Evolutionary conservation across 53 echinoderm and acorn worm genomes (phyloP), one percentile per base, ranked within the genome.

Genomic region (Holothuria scabra): DNA sequence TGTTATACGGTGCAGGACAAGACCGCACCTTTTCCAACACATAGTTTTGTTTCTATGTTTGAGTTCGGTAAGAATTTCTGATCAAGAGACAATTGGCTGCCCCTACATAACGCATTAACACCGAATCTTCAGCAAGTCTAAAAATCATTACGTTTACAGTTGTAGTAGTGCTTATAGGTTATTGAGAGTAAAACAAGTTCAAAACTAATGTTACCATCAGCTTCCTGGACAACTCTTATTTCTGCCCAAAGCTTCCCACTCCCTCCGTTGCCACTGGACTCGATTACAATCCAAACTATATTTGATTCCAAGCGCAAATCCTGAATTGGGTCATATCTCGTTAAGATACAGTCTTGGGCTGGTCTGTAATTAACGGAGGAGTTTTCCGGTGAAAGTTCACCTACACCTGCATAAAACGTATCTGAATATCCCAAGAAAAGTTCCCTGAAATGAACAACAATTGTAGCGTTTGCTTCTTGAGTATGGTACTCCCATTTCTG

Each of bases 281-380:
- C 34, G 7, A 69, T 69, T 4, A 21, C 37, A 29, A 69, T 69
- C 69, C 69, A 69, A 10, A 69, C 20, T 44, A 33, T 69, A 21
- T 69, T 41, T 31, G 69, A 69, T 44, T 69, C 32, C 21, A 69
- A 35, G 34, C 41, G 22, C 69, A 69, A 69, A 69, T 69, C 69
- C 21, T 69, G 35, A n/a, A 69, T 34, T 4, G 69, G 44, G 31
- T 34, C 69, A 18, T 69, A 69, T 13, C 12, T 30, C 1, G 69
- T 69, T 14, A 69, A 32, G 21, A 5, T 4, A 69, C 69, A 69
- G 21, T 69, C 69, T 8, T 34, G 35, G 22, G 69, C 37, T 20
- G 69, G 69, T n/a, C 69, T 30, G 21, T 69, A 69, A 69, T 69
- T 44, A 69, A 69, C 69, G 18, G 69, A 69, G 3, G 69, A 18